phyloP scores from a whole-genome alignment of 2,113 vertebrate genomes.

The Nothobranchius kuhntae region DNA sequence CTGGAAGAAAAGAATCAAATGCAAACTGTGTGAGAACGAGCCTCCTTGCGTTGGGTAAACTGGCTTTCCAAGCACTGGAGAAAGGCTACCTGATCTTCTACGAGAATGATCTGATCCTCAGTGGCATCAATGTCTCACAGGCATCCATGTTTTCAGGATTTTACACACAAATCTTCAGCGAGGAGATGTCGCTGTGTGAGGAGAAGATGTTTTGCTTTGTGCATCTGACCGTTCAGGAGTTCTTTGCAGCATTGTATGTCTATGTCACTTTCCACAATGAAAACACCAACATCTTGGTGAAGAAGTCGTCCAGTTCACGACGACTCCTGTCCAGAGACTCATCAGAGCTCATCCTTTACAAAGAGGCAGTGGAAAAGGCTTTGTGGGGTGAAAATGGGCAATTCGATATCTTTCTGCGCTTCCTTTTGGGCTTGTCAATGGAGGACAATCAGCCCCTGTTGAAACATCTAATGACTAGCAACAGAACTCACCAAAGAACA shows the following conservation, averaged over 20 bases:
- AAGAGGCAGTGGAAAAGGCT: slow-evolving; percentile 58
- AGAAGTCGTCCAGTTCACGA: slow-evolving; percentile 24
- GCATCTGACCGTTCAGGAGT: slow-evolving; percentile 70
- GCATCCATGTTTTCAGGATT: slow-evolving; percentile 62
- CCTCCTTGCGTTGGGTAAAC: slow-evolving; percentile 55
- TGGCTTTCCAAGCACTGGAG: slow-evolving; percentile 63
- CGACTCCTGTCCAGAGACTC: slow-evolving; percentile 22
- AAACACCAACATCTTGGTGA: slow-evolving; percentile 55
- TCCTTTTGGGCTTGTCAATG: slow-evolving; percentile 66
- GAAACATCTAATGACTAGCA: slow-evolving; percentile 46
- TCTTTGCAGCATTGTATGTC: slow-evolving; percentile 67
- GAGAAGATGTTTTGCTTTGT: slow-evolving; percentile 68
- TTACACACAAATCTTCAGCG: slow-evolving; percentile 67
- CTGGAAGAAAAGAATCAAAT: slow-evolving; percentile 22
- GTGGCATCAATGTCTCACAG: slow-evolving; percentile 40
- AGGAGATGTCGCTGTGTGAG: slow-evolving; percentile 45
- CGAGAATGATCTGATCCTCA: slow-evolving; percentile 48
- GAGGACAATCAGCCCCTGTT: slow-evolving; percentile 57
- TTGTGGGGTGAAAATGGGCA: slow-evolving; percentile 43
- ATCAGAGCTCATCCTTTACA: slow-evolving; percentile 62
- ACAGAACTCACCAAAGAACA: slow-evolving; percentile 37
- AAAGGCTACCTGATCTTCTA: slow-evolving; percentile 66
- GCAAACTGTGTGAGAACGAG: slow-evolving; percentile 19
- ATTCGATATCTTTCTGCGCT: slow-evolving; percentile 71
- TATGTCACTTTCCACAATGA: slow-evolving; percentile 65